Conservation (phyloP, 2,113 vertebrate genomes). For the Pelobates fuscus region DNA sequence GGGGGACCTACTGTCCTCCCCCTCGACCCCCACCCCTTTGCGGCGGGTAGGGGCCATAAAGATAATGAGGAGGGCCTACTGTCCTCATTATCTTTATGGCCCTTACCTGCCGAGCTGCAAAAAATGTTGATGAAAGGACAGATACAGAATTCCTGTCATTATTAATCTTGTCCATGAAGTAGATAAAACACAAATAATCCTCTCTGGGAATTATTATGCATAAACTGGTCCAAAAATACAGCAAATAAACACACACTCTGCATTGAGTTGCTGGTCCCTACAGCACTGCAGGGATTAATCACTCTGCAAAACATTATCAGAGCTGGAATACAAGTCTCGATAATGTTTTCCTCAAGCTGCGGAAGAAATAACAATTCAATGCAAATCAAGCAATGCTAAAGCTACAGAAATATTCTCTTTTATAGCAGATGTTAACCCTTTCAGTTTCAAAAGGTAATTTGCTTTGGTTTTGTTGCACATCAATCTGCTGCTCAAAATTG, state of each 20-base stretch:
- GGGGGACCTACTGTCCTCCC: too few species aligned
- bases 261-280: slow-evolving; percentile 41
- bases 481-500: too few species aligned
- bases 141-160: slow-evolving; percentile 35
- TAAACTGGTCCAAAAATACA: slow-evolving; percentile 41
- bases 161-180: slow-evolving; percentile 44
- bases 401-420: slow-evolving; percentile 3
- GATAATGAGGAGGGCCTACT: too few species aligned
- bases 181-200: slow-evolving; percentile 42
- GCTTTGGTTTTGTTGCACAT: too few species aligned
- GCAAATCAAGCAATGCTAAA: slow-evolving; percentile 35
- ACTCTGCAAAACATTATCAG: slow-evolving; percentile 48
- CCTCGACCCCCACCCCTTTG: too few species aligned
- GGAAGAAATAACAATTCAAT: slow-evolving; percentile 31
- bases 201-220: slow-evolving; percentile 41
- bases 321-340: slow-evolving; percentile 42
- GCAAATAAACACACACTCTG: slow-evolving; percentile 45
- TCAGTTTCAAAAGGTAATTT: too few species aligned
- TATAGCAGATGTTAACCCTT: neutral
- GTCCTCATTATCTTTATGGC: too few species aligned
- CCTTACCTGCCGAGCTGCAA: too few species aligned
- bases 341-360: slow-evolving; percentile 48
- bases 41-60: too few species aligned
- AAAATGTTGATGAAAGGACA: slow-evolving; percentile 43
- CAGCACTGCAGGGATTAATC: slow-evolving; percentile 49